Evolutionary conservation across 2,888 invertebrate species (phyloP).

Genomic region (Oligia fasciuncula): DNA sequence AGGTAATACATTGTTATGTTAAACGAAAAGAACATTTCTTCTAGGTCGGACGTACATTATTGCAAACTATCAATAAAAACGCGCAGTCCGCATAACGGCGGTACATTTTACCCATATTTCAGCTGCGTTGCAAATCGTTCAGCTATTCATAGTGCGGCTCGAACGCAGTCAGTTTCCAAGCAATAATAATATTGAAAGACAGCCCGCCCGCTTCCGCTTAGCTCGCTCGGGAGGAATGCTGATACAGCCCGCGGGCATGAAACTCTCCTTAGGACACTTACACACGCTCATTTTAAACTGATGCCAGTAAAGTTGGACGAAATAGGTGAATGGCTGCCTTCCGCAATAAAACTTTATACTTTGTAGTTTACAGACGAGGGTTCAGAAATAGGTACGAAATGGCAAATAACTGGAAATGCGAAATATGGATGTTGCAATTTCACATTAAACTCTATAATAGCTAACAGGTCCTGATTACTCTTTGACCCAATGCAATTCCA

Average conservation of each 20-base stretch:
- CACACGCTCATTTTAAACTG: slow-evolving; percentile 51
- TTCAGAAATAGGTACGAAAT: slow-evolving; percentile 36
- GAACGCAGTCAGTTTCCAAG: slow-evolving; percentile 72
- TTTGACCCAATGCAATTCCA: slow-evolving; percentile 40
- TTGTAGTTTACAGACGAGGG: slow-evolving; percentile 20
- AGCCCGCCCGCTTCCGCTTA: slow-evolving; percentile 77
- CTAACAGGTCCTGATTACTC: slow-evolving; percentile 33
- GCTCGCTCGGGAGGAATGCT: slow-evolving; percentile 77
- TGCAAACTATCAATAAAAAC: slow-evolving; percentile 69
- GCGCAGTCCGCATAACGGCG: slow-evolving; percentile 64
- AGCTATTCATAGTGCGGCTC: slow-evolving; percentile 69
- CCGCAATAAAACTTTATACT: slow-evolving; percentile 52
- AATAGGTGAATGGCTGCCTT: slow-evolving; percentile 41
- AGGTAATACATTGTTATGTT: slow-evolving; percentile 51
- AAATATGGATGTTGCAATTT: slow-evolving; percentile 22
- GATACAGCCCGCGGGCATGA: slow-evolving; percentile 70
- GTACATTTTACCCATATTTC: slow-evolving; percentile 72
- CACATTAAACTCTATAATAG: slow-evolving; percentile 33
- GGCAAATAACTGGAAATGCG: slow-evolving; percentile 27
- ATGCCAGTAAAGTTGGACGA: slow-evolving; percentile 44
- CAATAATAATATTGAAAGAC: slow-evolving; percentile 80
- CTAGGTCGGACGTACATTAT: slow-evolving; percentile 51
- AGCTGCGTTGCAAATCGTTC: slow-evolving; percentile 72
- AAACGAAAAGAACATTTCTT: slow-evolving; percentile 57
- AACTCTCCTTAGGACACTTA: slow-evolving; percentile 61